Conservation (phyloP, 1,140 invertebrate genomes). For the Pentalonia nigronervosa region DNA sequence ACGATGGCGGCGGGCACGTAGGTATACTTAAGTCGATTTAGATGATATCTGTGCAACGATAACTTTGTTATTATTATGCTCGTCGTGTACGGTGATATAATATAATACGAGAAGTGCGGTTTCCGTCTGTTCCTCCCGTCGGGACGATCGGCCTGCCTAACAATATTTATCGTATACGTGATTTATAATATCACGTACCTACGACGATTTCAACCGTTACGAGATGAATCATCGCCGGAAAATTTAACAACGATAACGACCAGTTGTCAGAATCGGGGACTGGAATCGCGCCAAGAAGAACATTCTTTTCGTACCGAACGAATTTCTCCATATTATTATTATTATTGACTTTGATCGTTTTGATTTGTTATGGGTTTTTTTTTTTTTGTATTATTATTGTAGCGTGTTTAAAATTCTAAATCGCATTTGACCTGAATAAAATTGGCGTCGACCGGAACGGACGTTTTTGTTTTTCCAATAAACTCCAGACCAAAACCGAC, state of each 20-base stretch:
- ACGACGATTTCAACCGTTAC: not conserved
- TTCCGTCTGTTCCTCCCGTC: not conserved
- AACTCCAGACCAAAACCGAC: too few relatives aligned
- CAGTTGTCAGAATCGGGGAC: not conserved
- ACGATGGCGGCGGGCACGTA: not conserved
- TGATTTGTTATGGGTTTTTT: not conserved
- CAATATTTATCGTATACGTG: not conserved
- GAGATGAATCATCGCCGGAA: not conserved
- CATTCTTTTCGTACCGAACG: not conserved
- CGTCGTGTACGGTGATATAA: not conserved
- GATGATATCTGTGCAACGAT: not conserved
- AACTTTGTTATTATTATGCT: not conserved
- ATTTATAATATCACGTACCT: not conserved
- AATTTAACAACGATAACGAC: not conserved
- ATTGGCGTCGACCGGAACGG: accelerated
- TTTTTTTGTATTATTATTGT: not conserved
- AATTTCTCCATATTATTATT: not conserved
- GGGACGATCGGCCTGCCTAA: not conserved
- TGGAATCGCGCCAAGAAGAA: not conserved
- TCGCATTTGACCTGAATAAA: not conserved
- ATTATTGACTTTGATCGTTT: not conserved
- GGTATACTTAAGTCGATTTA: not conserved
- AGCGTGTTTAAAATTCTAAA: not conserved
- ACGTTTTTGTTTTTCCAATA: too few relatives aligned
- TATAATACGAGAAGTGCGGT: not conserved